Conservation (phyloP, 1,140 invertebrate genomes). For the Lucilia cuprina region DNA sequence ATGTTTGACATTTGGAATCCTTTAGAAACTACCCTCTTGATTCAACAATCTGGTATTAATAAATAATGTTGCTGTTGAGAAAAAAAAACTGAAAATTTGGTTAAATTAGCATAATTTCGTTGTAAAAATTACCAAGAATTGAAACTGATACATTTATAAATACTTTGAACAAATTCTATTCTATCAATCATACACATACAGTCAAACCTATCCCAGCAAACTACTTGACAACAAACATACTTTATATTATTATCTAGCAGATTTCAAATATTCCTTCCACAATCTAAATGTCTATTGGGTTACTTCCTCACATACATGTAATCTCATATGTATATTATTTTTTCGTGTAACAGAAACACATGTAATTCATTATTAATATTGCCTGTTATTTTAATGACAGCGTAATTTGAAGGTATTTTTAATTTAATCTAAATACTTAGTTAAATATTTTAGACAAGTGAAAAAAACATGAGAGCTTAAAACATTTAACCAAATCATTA, state of each 20-base stretch:
- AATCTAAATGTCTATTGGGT: too few relatives aligned
- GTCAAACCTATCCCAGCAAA: too few relatives aligned
- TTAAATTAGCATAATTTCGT: conserved; percentile 31
- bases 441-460: too few relatives aligned
- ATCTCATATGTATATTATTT: not conserved
- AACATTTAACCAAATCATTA: conserved; percentile 18
- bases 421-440: too few relatives aligned
- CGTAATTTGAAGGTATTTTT: not conserved
- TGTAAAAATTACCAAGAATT: conserved; percentile 21
- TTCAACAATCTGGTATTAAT: not conserved
- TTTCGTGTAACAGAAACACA: not conserved
- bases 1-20: too few relatives aligned
- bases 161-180: not conserved
- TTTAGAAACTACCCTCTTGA: not conserved
- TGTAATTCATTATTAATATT: not conserved
- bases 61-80: not conserved
- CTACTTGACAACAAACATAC: too few relatives aligned
- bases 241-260: too few relatives aligned
- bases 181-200: not conserved
- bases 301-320: too few relatives aligned
- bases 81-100: not conserved
- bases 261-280: too few relatives aligned
- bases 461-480: not conserved
- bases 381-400: conserved; percentile 26
- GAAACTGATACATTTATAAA: not conserved